A percentile compares a stretch with the other conserved stretches of the same genome.
These are phyloP conservation scores for Cacoxenus indagator DNA, from an alignment of 2,888 invertebrate genomes.

Conservation along the genomic window DNA sequence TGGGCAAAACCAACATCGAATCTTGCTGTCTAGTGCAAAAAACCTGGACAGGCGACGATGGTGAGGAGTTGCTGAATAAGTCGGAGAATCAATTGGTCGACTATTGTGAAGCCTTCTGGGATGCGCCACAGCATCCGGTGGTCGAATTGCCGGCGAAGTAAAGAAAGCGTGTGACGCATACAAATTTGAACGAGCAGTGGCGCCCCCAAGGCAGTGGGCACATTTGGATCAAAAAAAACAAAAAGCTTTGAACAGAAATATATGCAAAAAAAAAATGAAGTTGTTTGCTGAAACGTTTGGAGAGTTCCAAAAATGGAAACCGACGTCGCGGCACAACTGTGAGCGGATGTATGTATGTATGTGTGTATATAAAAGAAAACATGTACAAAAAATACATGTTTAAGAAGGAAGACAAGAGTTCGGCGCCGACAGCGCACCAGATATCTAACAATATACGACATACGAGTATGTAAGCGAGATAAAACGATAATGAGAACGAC, in stretches of 20 bases:
- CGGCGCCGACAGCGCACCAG: background rate
- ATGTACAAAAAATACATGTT: conserved; percentile 1
- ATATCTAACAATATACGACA: conserved; percentile 10
- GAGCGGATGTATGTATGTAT: background rate
- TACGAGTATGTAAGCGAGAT: conserved; percentile 41
- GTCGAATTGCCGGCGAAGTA: conserved; percentile 78
- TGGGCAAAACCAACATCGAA: conserved; percentile 73
- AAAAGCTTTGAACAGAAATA: conserved; percentile 37
- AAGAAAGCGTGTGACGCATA: conserved; percentile 41
- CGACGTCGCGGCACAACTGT: conserved; percentile 45
- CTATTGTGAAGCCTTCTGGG: conserved; percentile 78
- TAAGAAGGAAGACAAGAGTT: background rate
- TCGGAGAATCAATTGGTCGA: conserved; percentile 77
- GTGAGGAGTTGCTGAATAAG: conserved; percentile 73
- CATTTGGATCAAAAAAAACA: conserved; percentile 39
- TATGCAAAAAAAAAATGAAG: conserved; percentile 32
- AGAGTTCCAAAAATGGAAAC: conserved; percentile 49
- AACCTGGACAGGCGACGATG: conserved; percentile 65
- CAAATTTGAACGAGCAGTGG: conserved; percentile 14
- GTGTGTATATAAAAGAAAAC: background rate
- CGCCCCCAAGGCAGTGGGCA: conserved; percentile 40
- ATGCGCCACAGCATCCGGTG: conserved; percentile 76
- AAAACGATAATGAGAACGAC: conserved; percentile 19
- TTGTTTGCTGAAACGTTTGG: conserved; percentile 60
- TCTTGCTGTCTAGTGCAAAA: conserved; percentile 71